Conservation (phyloP, 2,797 vertebrate species). For the Amazonetta brasiliensis region DNA sequence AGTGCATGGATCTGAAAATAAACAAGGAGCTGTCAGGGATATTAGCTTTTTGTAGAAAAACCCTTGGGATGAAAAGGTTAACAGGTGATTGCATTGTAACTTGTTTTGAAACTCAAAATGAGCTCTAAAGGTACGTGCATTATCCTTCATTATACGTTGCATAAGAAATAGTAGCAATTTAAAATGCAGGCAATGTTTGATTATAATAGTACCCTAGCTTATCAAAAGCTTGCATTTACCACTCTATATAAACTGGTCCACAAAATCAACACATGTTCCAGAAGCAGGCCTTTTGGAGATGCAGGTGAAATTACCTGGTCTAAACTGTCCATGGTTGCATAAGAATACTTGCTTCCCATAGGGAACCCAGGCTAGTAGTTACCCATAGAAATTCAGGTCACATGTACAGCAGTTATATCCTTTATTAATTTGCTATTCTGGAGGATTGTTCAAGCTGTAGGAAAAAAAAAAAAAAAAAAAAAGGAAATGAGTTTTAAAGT, state of each 20-base stretch:
- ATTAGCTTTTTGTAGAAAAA: conserved; percentile 75
- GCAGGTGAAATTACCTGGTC: background rate
- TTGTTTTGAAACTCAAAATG: conserved; percentile 75
- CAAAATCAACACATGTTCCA: conserved; percentile 1
- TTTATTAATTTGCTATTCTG: conserved; percentile 6
- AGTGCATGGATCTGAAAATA: conserved; percentile 73
- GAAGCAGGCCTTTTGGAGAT: background rate
- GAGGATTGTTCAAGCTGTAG: background rate
- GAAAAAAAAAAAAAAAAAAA: background rate
- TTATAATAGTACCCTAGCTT: conserved; percentile 49
- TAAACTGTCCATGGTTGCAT: background rate
- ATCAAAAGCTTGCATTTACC: conserved; percentile 39
- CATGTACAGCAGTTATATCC: background rate
- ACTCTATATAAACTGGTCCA: background rate
- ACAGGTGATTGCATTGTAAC: conserved; percentile 71
- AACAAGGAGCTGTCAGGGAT: conserved; percentile 73
- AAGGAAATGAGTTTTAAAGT: background rate
- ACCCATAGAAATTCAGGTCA: conserved; percentile 9
- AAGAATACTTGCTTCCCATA: background rate
- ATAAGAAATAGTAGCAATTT: conserved; percentile 61
- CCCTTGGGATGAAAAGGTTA: conserved; percentile 69
- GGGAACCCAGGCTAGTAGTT: background rate
- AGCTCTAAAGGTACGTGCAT: conserved; percentile 53
- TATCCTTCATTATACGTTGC: conserved; percentile 61
- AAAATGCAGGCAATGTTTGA: conserved; percentile 40